These are phyloP conservation scores for Leptopilina drosophilae DNA, from an alignment of 2,888 invertebrate species.

Conservation along the genomic window DNA sequence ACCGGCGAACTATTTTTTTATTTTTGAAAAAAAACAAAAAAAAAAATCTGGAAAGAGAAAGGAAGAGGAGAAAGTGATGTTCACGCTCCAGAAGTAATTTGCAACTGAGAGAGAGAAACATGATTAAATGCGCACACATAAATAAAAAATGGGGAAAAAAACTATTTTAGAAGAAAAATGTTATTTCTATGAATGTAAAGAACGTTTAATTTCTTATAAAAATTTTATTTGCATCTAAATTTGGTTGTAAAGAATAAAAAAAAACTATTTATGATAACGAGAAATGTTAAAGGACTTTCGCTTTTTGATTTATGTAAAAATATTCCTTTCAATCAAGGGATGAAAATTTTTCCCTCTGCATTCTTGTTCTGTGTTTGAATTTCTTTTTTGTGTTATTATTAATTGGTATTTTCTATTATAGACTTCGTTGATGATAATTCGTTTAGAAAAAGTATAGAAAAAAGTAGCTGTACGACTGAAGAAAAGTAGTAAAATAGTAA, in stretches of 20 bases:
- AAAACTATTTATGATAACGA: constrained; percentile 2
- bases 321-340: background rate
- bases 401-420: too few relatives aligned
- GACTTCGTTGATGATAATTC: too few relatives aligned
- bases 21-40: background rate
- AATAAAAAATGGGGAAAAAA: constrained; percentile 18
- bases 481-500: too few relatives aligned
- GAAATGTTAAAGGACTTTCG: background rate
- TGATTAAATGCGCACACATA: background rate
- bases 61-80: constrained; percentile 29
- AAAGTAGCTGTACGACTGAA: too few relatives aligned
- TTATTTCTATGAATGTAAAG: background rate
- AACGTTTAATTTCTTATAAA: constrained; percentile 1
- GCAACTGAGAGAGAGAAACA: constrained; percentile 21
- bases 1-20: background rate
- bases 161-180: constrained; percentile 1
- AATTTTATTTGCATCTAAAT: background rate
- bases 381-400: background rate
- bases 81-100: constrained; percentile 36
- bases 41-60: background rate
- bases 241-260: background rate
- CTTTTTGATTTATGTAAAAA: constrained; percentile 1
- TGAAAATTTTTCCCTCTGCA: background rate
- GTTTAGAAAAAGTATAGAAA: too few relatives aligned
- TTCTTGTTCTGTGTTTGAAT: background rate